These are phyloP conservation scores for Xenopus laevis DNA, from an alignment of 2,113 vertebrate genomes.

Conservation along the genomic window DNA sequence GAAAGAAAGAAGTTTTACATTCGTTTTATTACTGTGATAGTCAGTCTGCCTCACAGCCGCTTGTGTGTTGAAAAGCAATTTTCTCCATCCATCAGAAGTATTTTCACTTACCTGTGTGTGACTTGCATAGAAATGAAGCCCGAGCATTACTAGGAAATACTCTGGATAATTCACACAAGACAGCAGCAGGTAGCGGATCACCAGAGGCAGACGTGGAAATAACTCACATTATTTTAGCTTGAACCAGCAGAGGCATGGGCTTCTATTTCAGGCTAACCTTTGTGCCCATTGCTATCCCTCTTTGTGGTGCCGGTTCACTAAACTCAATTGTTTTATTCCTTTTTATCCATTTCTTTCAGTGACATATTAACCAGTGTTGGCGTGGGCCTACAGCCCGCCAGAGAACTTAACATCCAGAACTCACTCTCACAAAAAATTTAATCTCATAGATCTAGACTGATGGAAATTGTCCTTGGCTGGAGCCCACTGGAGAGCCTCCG, in stretches of 20 bases:
- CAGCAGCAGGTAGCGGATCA: slow-evolving; percentile 12
- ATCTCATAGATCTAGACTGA: no score
- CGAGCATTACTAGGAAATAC: slow-evolving; percentile 20
- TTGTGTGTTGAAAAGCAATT: slow-evolving; percentile 27
- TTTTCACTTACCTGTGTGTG: slow-evolving; percentile 35
- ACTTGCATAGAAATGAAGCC: slow-evolving; percentile 27
- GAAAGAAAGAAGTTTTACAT: slow-evolving; percentile 28
- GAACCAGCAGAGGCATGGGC: not conserved
- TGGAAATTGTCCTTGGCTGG: no score
- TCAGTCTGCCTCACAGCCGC: slow-evolving; percentile 23
- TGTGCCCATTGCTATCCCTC: no score
- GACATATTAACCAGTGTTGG: no score
- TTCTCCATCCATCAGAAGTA: slow-evolving; percentile 13
- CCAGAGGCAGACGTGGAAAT: not conserved
- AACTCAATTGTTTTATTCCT: no score
- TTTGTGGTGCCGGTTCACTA: no score
- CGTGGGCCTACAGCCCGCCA: no score
- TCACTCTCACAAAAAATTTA: no score
- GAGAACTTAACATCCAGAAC: no score
- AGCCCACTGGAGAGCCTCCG: no score
- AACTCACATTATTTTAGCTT: not conserved
- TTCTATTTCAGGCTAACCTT: not conserved
- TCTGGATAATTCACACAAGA: slow-evolving; percentile 13
- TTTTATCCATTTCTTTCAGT: no score
- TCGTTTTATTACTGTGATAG: slow-evolving; percentile 24